Percentiles rank a stretch among this genome's conserved stretches.
These are phyloP conservation scores for Podarcis muralis DNA, from an alignment of 2,113 vertebrate species.

Conservation along the genomic window DNA sequence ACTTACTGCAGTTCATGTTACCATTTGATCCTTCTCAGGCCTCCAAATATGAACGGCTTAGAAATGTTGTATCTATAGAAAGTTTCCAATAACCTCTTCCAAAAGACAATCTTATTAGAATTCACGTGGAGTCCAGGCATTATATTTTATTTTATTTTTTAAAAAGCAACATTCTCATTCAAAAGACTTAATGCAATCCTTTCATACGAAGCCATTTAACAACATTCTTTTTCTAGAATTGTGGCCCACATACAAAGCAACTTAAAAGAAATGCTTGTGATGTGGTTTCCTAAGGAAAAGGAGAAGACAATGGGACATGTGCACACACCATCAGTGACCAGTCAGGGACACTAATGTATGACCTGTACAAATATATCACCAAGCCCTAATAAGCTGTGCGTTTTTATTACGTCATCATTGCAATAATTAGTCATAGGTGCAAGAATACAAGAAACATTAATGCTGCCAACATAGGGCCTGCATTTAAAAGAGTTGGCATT, in stretches of 20 bases:
- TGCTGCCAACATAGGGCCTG: not conserved
- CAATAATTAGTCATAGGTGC: not conserved
- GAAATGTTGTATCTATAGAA: not conserved
- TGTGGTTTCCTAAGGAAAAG: not conserved
- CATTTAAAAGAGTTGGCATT: not conserved
- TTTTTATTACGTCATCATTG: not conserved
- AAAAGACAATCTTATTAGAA: slow-evolving; percentile 5
- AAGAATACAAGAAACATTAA: not conserved
- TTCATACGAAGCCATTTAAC: not conserved
- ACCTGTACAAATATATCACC: fast-evolving
- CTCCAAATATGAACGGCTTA: not conserved
- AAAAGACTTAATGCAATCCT: not conserved
- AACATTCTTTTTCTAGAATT: slow-evolving; percentile 1
- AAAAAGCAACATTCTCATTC: not conserved
- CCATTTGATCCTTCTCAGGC: not conserved
- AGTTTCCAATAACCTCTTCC: not conserved
- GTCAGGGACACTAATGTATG: not conserved
- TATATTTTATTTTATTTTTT: not conserved
- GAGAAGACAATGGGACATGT: not conserved
- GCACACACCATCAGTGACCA: not conserved
- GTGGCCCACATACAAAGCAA: not conserved
- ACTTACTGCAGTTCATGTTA: not conserved
- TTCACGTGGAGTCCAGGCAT: not conserved
- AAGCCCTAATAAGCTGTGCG: too few relatives aligned
- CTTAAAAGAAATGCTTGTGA: not conserved